Conservation (phyloP, 2,888 invertebrate species). For the Parnassius apollo region DNA sequence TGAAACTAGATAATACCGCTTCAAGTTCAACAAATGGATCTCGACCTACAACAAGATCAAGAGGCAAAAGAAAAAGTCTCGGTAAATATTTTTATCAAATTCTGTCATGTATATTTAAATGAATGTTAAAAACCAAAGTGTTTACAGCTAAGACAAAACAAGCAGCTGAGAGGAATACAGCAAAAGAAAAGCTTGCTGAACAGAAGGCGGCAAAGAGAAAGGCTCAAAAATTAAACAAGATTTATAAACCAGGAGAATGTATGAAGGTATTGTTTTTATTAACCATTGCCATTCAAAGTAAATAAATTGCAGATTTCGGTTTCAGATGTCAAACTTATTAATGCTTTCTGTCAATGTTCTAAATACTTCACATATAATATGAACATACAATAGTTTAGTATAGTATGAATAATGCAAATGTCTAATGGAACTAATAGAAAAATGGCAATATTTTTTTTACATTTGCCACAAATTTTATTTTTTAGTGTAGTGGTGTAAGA, state of each 20-base stretch:
- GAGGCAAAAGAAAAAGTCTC: slow-evolving; percentile 15
- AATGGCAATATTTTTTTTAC: too few relatives aligned
- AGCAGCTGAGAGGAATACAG: slow-evolving; percentile 28
- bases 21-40: slow-evolving; percentile 4
- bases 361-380: too few relatives aligned
- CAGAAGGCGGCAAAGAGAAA: slow-evolving; percentile 41
- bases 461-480: too few relatives aligned
- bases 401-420: too few relatives aligned
- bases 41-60: slow-evolving; percentile 3
- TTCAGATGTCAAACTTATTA: too few relatives aligned
- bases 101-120: not conserved
- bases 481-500: too few relatives aligned
- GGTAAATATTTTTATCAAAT: slow-evolving; percentile 4
- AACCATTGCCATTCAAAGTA: not conserved
- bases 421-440: too few relatives aligned
- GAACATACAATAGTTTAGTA: too few relatives aligned
- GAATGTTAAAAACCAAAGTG: not conserved
- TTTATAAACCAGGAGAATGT: slow-evolving; percentile 71
- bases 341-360: too few relatives aligned
- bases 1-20: not conserved
- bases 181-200: slow-evolving; percentile 40
- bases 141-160: slow-evolving; percentile 15
- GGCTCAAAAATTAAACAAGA: slow-evolving; percentile 42
- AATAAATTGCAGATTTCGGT: too few relatives aligned
- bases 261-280: slow-evolving; percentile 58